Conservation (phyloP, 2,888 invertebrate genomes). For the Synergus gifuensis region DNA sequence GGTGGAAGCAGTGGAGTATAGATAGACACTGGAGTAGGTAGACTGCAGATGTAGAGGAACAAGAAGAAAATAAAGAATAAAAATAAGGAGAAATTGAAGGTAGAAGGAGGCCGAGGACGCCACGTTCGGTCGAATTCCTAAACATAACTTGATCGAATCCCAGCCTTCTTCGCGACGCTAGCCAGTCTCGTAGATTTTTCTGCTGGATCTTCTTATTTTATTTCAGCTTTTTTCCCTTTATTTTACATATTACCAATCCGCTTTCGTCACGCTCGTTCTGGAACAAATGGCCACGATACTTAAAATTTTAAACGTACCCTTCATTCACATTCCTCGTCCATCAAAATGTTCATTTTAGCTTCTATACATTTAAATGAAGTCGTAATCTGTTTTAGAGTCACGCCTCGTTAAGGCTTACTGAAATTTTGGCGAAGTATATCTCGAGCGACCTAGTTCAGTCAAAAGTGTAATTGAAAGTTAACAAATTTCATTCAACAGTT, state of each 20-base stretch:
- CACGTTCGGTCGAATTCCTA: slow-evolving; percentile 58
- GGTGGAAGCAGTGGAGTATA: slow-evolving; percentile 26
- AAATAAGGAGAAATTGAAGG: slow-evolving; percentile 45
- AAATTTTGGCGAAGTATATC: no score
- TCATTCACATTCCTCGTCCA: not conserved
- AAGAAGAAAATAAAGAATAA: slow-evolving; percentile 39
- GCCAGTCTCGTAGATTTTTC: slow-evolving; percentile 36
- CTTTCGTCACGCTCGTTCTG: slow-evolving; percentile 53
- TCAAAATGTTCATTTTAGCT: not conserved
- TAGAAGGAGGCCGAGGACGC: slow-evolving; percentile 51
- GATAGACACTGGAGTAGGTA: slow-evolving; percentile 22
- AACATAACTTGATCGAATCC: slow-evolving; percentile 58
- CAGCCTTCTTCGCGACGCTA: slow-evolving; percentile 34
- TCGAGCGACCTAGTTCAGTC: not conserved
- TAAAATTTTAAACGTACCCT: slow-evolving; percentile 41
- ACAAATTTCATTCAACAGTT: not conserved
- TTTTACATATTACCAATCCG: slow-evolving; percentile 43
- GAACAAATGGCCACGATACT: slow-evolving; percentile 54
- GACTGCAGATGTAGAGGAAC: slow-evolving; percentile 30
- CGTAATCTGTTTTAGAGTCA: no score
- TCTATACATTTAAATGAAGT: not conserved
- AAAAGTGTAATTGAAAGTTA: not conserved
- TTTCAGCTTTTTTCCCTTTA: slow-evolving; percentile 49
- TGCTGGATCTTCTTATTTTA: slow-evolving; percentile 47
- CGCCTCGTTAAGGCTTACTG: no score